Base-by-base conservation (phyloP, 2,888 invertebrate species). In the Eutolmus rufibarbis region DNA sequence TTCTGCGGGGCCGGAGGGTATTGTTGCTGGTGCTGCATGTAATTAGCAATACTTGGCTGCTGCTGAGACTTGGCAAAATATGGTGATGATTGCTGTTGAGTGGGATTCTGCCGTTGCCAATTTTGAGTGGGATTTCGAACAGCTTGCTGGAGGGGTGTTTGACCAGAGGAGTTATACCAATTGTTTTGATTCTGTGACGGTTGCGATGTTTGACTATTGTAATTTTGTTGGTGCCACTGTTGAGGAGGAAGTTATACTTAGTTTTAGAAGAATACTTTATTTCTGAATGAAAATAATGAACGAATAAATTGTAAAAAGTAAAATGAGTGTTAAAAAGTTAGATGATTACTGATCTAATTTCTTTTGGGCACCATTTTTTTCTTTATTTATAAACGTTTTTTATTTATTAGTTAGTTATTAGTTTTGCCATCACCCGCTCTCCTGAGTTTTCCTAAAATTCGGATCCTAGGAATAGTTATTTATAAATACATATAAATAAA, bases 21-120 rank as follows among this genome's bases (percentile, higher is more conserved):
- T 57, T 85, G 88, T 46, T 77, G 87, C 56, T 86, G 88, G 16
- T 88, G 85, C 57, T 90, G 89, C 28, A 86, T 66, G 74, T 87
- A 89, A 43, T 87, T 88, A n/a, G 88, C 88, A 2, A 87, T 86
- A 16, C 88, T 40, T 16, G 31, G 31, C 28, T 56, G 77, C 19
- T 74, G 86, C 19, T 76, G 85, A 5, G 85, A n/a, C n/a, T 86
- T 86, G 28, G 16, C 16, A 34, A 76, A 74, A 46, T 46, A 74
- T 23, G 46, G n/a, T 40, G 86, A 4, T 2, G 37, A 12, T 37
- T 76, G 78, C 57, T 79, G 78, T 14, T 51, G 46, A 19, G 8
- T 8, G 8, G 28, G n/a, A 78, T 43, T 77, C 23, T 78, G 57
- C 16, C 37, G 37, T 74, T 87, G 87, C 81, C 74, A 87, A 82